A percentile compares a stretch with the other conserved stretches of the same genome.
phyloP scores from a whole-genome alignment of 2,888 invertebrate species.

The Phymatocera aterrima region DNA sequence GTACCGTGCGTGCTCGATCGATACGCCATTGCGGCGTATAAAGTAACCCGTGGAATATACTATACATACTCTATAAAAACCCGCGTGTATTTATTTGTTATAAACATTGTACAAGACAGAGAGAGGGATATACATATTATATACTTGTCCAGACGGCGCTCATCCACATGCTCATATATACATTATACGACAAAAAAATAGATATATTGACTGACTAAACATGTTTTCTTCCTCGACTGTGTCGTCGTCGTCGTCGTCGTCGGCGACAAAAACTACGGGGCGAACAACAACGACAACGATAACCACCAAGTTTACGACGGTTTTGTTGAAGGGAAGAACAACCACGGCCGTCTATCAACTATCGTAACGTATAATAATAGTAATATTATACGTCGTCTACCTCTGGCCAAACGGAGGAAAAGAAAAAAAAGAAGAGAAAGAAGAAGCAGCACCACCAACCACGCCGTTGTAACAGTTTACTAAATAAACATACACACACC shows the following conservation, averaged over 20 bases:
- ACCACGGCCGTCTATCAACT: slow-evolving; percentile 11
- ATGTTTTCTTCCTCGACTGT: background rate
- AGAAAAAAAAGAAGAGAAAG: too few species aligned
- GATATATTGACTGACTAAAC: slow-evolving; percentile 3
- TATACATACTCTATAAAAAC: background rate
- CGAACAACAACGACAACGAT: slow-evolving; percentile 18
- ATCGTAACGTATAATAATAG: slow-evolving; percentile 36
- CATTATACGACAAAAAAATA: background rate
- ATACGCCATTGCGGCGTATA: slow-evolving; percentile 70
- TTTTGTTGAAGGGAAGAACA: slow-evolving; percentile 6
- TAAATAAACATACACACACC: too few species aligned
- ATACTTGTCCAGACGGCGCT: background rate
- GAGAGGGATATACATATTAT: background rate
- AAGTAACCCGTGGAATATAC: slow-evolving; percentile 60
- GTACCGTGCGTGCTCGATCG: slow-evolving; percentile 66
- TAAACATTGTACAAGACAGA: slow-evolving; percentile 11
- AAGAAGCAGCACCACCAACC: background rate
- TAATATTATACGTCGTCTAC: slow-evolving; percentile 4
- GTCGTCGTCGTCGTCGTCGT: background rate
- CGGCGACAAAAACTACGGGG: background rate
- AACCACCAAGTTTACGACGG: background rate
- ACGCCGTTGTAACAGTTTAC: slow-evolving; percentile 21
- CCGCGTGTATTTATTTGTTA: slow-evolving; percentile 30
- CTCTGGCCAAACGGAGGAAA: too few species aligned
- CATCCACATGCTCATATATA: background rate